Percentiles rank a stretch among this genome's conserved stretches.
Evolutionary conservation across 2,113 vertebrate species (phyloP).

Genomic region (Syngnathoides biaculeatus): DNA sequence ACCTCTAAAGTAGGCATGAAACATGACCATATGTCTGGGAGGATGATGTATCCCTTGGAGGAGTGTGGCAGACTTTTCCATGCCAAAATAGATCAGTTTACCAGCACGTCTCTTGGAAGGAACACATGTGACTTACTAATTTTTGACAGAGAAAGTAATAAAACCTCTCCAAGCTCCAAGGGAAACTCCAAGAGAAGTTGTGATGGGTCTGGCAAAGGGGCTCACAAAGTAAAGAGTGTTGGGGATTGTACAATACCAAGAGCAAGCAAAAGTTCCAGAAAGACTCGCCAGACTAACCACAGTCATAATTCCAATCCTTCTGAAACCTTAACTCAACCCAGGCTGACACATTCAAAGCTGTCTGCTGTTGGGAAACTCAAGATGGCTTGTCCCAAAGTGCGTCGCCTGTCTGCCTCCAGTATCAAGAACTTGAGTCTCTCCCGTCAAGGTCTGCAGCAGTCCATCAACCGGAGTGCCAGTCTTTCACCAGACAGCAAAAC

Average conservation of each 20-base stretch:
- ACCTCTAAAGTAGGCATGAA: slow-evolving; percentile 20
- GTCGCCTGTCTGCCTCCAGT: slow-evolving; percentile 80
- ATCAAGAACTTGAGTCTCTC: slow-evolving; percentile 85
- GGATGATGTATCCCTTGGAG: slow-evolving; percentile 66
- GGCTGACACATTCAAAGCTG: slow-evolving; percentile 78
- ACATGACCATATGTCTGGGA: slow-evolving; percentile 25
- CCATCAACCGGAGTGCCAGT: slow-evolving; percentile 81
- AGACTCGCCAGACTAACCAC: slow-evolving; percentile 71
- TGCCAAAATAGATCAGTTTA: slow-evolving; percentile 86
- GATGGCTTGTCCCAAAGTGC: slow-evolving; percentile 83
- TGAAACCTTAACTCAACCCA: slow-evolving; percentile 64
- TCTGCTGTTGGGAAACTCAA: slow-evolving; percentile 88
- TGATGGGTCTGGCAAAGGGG: slow-evolving; percentile 29
- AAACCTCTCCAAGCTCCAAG: slow-evolving; percentile 78
- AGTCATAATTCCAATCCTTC: slow-evolving; percentile 35
- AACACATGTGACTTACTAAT: slow-evolving; percentile 71
- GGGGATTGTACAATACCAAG: slow-evolving; percentile 84
- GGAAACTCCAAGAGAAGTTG: slow-evolving; percentile 50
- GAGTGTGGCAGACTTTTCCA: slow-evolving; percentile 86
- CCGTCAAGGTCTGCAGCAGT: slow-evolving; percentile 82
- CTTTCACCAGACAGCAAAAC: slow-evolving; percentile 82
- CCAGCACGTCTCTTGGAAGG: slow-evolving; percentile 79
- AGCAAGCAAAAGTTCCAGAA: slow-evolving; percentile 77
- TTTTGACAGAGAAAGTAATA: slow-evolving; percentile 79
- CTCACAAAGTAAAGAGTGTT: slow-evolving; percentile 61